Evolutionary conservation across 2,797 vertebrate genomes (phyloP).

Genomic region (Parambassis ranga): DNA sequence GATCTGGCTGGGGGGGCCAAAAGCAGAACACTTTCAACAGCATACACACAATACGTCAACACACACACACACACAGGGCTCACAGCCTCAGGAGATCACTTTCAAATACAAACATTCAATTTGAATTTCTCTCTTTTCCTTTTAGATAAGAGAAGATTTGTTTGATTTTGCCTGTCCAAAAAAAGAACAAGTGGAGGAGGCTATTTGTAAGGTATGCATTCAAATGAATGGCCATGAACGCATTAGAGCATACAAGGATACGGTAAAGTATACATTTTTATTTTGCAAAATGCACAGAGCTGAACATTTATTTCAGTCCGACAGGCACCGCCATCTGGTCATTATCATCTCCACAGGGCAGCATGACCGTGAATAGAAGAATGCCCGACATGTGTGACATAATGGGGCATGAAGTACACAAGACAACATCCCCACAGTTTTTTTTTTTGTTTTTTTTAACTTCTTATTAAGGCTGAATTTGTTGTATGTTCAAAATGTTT

Average conservation of each 20-base stretch:
- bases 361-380: constrained; percentile 25
- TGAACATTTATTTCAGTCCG: constrained; percentile 12
- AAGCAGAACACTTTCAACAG: background rate
- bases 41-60: too few relatives aligned
- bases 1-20: constrained; percentile 2
- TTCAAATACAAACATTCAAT: constrained; percentile 4
- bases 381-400: constrained; percentile 1
- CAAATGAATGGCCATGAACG: background rate
- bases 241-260: background rate
- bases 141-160: too few relatives aligned
- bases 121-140: too few relatives aligned
- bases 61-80: background rate
- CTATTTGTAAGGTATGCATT: background rate
- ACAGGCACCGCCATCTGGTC: constrained; percentile 44
- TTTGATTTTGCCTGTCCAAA: too few relatives aligned
- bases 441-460: background rate
- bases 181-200: too few relatives aligned
- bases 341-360: constrained; percentile 22
- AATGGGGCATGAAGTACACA: background rate
- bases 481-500: too few relatives aligned
- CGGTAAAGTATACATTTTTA: too few relatives aligned
- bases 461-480: background rate
- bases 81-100: background rate
- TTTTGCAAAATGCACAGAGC: too few relatives aligned
- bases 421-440: background rate